Evolutionary conservation across 1,140 invertebrate genomes (phyloP), one percentile per base, ranked within the genome.

Genomic region (Brachystomella parvula): DNA sequence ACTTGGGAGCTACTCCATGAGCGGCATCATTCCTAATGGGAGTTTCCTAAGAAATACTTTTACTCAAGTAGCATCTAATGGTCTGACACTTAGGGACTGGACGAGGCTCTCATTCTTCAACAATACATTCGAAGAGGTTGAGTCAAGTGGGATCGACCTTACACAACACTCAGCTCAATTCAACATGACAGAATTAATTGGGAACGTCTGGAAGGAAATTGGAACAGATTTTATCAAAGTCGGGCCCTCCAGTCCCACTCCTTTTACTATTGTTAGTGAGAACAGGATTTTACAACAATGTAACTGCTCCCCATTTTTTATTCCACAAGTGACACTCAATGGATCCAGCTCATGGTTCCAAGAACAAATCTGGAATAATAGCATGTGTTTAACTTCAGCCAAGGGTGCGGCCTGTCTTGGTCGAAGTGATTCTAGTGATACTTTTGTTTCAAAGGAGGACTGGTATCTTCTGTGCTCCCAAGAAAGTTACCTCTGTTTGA

Each of bases 291-390:
- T 33, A 2, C 12, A 65, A 29, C 30, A 28, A 19, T 73, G 72
- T 57, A 62, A 67, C 3, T 73, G 72, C 65, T 61, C 58, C 1
- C 61, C 61, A 29, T 33, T 61, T 0, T 71, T 71, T 31, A 33
- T 29, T 0, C 39, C 57, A 1, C 29, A 67, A 29, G 24, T 71
- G 33, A 63, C 64, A 17, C 19, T 67, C 2, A 35, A 64, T n/a
- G 61, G 64, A 26, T 70, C 68, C 1, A 61, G 57, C 6, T 17
- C 32, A 2, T 73, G 72, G 72, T 71, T 73, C 35, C 64, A 65
- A 6, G 57, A 71, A 19, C 49, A 71, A 32, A 19, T 73, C 17
- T 19, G 59, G 3, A 65, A 70, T 30, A 69, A 69, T 21, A 71
- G 67, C 47, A 33, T 30, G 29, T 73, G 72, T 66, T 49, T 65